phyloP scores from a whole-genome alignment of 2,797 vertebrate genomes.

The Danio tinwini region DNA sequence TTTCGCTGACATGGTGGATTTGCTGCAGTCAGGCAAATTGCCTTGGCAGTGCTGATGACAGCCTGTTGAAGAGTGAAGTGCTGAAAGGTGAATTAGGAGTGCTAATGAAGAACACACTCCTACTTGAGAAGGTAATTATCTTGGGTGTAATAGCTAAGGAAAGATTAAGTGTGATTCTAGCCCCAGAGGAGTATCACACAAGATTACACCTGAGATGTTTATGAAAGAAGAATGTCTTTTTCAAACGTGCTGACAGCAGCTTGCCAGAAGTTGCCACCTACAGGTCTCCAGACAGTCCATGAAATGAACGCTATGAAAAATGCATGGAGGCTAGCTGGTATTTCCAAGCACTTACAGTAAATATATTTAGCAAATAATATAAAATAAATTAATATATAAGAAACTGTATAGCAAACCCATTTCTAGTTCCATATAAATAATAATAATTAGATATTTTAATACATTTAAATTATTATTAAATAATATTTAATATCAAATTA shows the following conservation, averaged over 20 bases:
- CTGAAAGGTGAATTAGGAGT: constrained; percentile 78
- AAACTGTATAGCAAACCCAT: not conserved
- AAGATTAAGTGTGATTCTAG: constrained; percentile 68
- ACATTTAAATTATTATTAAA: not conserved
- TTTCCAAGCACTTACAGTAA: constrained; percentile 1
- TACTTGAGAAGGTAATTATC: constrained; percentile 75
- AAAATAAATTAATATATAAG: not conserved
- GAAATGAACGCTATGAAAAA: constrained; percentile 14
- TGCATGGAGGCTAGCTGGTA: not conserved
- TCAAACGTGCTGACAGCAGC: constrained; percentile 65
- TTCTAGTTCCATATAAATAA: not conserved
- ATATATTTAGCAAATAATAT: not conserved
- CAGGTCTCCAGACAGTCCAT: constrained; percentile 17
- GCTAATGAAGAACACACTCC: constrained; percentile 80
- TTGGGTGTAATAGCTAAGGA: constrained; percentile 70
- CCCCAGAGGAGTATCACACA: constrained; percentile 67
- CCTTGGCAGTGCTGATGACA: constrained; percentile 72
- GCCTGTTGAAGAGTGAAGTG: constrained; percentile 71
- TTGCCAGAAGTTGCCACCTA: constrained; percentile 44
- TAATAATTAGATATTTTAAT: not conserved
- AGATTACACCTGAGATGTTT: constrained; percentile 69
- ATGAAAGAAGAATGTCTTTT: constrained; percentile 47
- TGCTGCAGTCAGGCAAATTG: constrained; percentile 61
- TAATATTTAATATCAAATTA: not conserved
- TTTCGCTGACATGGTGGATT: constrained; percentile 49